Conservation (phyloP, 2,797 vertebrate species). For the Neopelma chrysocephalum region DNA sequence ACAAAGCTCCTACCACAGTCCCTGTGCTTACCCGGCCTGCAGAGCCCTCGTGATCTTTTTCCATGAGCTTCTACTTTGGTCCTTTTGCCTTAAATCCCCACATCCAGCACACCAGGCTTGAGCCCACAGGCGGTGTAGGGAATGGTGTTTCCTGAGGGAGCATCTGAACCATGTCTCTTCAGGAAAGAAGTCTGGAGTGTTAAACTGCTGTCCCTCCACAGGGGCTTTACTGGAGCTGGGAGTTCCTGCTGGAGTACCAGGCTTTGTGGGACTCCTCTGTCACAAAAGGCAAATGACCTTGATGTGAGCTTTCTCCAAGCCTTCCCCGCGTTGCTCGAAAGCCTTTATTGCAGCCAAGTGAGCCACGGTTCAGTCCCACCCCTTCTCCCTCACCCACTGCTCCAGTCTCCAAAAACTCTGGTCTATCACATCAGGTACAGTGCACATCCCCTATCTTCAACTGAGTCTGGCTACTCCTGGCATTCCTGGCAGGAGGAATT, state of each 20-base stretch:
- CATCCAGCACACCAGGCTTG: neutral
- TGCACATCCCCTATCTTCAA: neutral
- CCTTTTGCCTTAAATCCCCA: neutral
- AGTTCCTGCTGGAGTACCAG: neutral
- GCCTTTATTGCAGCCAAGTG: neutral
- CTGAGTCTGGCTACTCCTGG: neutral
- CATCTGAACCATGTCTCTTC: neutral
- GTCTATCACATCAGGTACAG: neutral
- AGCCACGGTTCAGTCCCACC: neutral
- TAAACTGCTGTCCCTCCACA: neutral
- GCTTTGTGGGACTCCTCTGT: neutral
- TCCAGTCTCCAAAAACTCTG: neutral
- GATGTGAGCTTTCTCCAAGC: conserved; percentile 25
- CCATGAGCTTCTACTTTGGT: neutral
- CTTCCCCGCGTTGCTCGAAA: neutral
- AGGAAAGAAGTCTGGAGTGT: neutral
- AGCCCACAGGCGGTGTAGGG: neutral
- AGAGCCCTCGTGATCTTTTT: neutral
- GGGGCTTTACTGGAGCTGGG: neutral
- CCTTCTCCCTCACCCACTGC: neutral
- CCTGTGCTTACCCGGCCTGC: neutral
- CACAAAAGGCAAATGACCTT: conserved; percentile 28
- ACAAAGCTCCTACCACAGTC: neutral
- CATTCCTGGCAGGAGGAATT: neutral
- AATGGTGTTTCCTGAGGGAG: neutral